phyloP scores from a whole-genome alignment of 2,888 invertebrate species.

The Peribatodes rhomboidaria region DNA sequence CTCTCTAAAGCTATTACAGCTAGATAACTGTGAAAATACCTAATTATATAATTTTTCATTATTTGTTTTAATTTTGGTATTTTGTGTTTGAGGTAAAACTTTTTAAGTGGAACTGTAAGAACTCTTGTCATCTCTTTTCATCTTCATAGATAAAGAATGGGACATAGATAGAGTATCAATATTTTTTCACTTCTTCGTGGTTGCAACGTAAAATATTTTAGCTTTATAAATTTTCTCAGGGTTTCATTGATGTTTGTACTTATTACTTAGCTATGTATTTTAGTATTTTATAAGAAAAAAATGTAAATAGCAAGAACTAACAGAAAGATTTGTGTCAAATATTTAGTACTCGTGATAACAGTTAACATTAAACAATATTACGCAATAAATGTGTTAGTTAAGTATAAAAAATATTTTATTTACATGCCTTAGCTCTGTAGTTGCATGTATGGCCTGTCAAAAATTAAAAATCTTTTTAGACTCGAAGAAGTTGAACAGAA shows the following conservation, averaged over 20 bases:
- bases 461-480: too few relatives aligned
- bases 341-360: constrained; percentile 54
- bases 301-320: constrained; percentile 56
- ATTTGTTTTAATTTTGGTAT: too few relatives aligned
- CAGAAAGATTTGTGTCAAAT: constrained; percentile 46
- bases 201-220: background rate
- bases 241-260: constrained; percentile 5
- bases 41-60: too few relatives aligned
- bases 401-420: constrained; percentile 46
- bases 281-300: constrained; percentile 17
- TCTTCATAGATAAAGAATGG: too few relatives aligned
- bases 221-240: constrained; percentile 1
- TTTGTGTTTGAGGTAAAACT: too few relatives aligned
- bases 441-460: background rate
- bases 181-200: too few relatives aligned
- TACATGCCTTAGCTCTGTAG: background rate
- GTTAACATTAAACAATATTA: constrained; percentile 35
- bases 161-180: too few relatives aligned
- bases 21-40: too few relatives aligned
- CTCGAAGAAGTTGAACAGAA: too few relatives aligned
- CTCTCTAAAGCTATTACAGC: too few relatives aligned
- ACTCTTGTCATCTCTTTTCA: too few relatives aligned
- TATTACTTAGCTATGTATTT: background rate
- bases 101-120: too few relatives aligned
- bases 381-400: constrained; percentile 47